Base-by-base conservation (phyloP, 2,888 invertebrate genomes). In the Dryobotodes eremita region DNA sequence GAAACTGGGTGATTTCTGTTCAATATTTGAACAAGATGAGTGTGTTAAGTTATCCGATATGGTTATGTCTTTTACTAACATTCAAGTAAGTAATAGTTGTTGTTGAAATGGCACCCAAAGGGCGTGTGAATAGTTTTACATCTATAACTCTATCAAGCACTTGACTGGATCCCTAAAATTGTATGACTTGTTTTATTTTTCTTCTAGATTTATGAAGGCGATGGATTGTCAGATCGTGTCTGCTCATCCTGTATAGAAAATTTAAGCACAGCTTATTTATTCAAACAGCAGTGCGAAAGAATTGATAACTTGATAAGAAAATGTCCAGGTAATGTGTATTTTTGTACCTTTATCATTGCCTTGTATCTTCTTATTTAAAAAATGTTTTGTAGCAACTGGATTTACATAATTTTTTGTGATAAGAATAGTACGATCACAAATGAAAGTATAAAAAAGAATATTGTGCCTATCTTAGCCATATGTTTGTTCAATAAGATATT, bases 1-100 rank as follows among this genome's bases (percentile, higher is more conserved):
- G 80, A 96, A 96, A 91, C 93, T 97, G 68, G 97, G 97, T 17
- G 96, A 96, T 85, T 97, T 97, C 84, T 96, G 96, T 90, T 96
- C 97, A 69, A 96, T 97, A 86, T 97, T 94, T 87, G 96, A 96
- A 83, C 95, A 96, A 92, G 97, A 96, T 93, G 96, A 96, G 85
- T 93, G 95, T 11, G 94, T 95, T 59, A 96, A 93, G 83, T 89
- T 97, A 80, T 96, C 96, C 13, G 96, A 96, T 75, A 97, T 97
- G 97, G 96, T 96, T 78, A 97, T 96, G 97, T 93, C 96, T 61
- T 96, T 96, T 91, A 94, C 95, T 42, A 94, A 93, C 83, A 92
- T 97, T 80, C 92, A 94, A 88, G 96, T 96, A 91, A 92, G 93
- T 91, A 66, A 1, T n/a, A 31, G 42, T 57, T 57, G 31, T 57